Conservation (phyloP, 35 echinoderm and acorn worm genomes). For the Ophioderma brevispina region DNA sequence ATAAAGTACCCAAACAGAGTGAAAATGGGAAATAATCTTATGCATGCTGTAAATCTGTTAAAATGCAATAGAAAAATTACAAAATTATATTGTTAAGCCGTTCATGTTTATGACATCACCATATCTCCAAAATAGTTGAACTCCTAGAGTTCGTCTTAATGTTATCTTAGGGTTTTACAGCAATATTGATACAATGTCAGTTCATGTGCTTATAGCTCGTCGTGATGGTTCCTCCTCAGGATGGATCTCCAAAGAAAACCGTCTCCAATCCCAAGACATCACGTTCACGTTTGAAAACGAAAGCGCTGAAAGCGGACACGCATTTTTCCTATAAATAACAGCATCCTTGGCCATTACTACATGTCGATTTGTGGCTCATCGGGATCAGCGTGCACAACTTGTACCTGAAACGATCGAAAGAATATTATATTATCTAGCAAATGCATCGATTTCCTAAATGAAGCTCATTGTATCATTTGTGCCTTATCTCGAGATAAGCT, state of each 20-base stretch:
- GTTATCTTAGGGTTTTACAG: too few species aligned
- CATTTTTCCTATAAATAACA: conserved; percentile 93
- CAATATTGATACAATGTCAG: too few species aligned
- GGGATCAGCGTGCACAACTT: conserved; percentile 63
- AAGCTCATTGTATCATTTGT: too few species aligned
- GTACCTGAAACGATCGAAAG: conserved; percentile 9
- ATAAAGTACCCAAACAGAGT: too few species aligned
- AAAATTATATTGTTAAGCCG: too few species aligned
- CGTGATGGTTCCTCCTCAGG: neutral
- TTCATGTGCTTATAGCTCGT: conserved; percentile 1
- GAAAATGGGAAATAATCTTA: too few species aligned
- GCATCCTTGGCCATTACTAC: conserved; percentile 77
- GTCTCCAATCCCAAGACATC: conserved; percentile 27
- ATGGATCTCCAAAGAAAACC: conserved; percentile 13
- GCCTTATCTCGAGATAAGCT: too few species aligned
- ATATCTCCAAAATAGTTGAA: too few species aligned
- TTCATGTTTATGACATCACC: too few species aligned
- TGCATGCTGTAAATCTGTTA: too few species aligned
- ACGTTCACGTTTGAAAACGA: conserved; percentile 70
- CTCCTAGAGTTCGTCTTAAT: too few species aligned
- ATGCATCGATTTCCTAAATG: neutral
- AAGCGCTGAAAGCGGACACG: conserved; percentile 79
- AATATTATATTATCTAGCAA: neutral
- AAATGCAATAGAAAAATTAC: too few species aligned
- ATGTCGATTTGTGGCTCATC: conserved; percentile 82